Conservation (phyloP, 2,888 invertebrate genomes). For the Harpagoxenus sublaevis region DNA sequence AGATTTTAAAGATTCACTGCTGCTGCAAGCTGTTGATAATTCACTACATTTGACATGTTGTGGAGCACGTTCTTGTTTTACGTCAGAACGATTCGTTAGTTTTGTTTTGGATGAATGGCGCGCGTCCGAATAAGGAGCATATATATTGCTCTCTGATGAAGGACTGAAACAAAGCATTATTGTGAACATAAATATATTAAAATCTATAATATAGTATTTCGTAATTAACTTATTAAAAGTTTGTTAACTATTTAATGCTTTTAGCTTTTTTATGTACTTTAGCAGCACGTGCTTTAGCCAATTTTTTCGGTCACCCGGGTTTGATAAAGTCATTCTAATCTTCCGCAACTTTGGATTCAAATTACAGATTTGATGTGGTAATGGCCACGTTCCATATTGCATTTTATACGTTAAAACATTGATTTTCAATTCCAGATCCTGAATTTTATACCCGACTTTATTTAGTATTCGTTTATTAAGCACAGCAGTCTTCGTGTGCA, state of each 20-base stretch:
- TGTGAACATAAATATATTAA: not conserved
- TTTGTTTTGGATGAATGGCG: slow-evolving; percentile 62
- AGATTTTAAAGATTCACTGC: slow-evolving; percentile 65
- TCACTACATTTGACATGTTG: slow-evolving; percentile 22
- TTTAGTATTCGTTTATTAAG: slow-evolving; percentile 72
- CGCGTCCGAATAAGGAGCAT: slow-evolving; percentile 58
- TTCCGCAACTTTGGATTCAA: slow-evolving; percentile 67
- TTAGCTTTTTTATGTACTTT: slow-evolving; percentile 67
- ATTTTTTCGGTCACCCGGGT: slow-evolving; percentile 72
- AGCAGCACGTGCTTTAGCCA: slow-evolving; percentile 79
- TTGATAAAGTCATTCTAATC: slow-evolving; percentile 74
- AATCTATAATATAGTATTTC: not conserved
- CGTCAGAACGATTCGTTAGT: slow-evolving; percentile 68
- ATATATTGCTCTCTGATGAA: slow-evolving; percentile 56
- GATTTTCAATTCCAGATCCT: slow-evolving; percentile 82
- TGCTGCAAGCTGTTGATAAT: slow-evolving; percentile 62
- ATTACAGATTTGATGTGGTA: slow-evolving; percentile 75
- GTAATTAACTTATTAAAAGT: not conserved
- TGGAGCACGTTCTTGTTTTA: slow-evolving; percentile 64
- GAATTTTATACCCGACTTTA: slow-evolving; percentile 77
- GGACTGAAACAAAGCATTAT: slow-evolving; percentile 57
- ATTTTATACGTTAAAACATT: slow-evolving; percentile 82
- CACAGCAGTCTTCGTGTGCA: slow-evolving; percentile 63
- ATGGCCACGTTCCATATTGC: slow-evolving; percentile 82
- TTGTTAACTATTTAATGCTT: not conserved